These are phyloP conservation scores for Antennarius striatus DNA, from an alignment of 2,113 vertebrate species.

Conservation along the genomic window DNA sequence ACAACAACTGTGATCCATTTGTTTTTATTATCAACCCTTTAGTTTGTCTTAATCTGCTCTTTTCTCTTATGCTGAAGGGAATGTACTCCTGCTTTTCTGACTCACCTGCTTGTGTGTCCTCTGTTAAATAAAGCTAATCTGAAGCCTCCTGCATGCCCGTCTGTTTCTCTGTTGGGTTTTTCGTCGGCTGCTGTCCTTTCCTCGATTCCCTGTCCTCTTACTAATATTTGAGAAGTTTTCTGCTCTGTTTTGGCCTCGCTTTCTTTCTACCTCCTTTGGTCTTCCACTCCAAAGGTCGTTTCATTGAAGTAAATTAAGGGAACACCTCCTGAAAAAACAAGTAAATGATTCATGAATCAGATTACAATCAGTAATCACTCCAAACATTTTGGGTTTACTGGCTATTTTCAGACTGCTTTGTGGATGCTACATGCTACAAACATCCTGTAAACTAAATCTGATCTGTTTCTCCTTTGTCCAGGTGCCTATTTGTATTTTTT, in stretches of 20 bases:
- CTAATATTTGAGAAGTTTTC: background rate
- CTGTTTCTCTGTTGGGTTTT: slow-evolving; percentile 36
- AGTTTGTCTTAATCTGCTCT: slow-evolving; percentile 4
- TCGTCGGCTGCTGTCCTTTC: slow-evolving; percentile 15
- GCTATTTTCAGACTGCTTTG: too few relatives aligned
- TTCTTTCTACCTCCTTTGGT: slow-evolving; percentile 19
- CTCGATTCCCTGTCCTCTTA: slow-evolving; percentile 35
- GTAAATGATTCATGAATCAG: too few relatives aligned
- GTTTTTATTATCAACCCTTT: slow-evolving; percentile 1
- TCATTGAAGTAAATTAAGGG: background rate
- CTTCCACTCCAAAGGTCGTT: background rate
- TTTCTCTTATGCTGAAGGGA: slow-evolving; percentile 24
- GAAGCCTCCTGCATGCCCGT: slow-evolving; percentile 68
- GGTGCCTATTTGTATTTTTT: too few relatives aligned
- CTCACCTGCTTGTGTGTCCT: slow-evolving; percentile 47
- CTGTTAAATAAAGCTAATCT: slow-evolving; percentile 62
- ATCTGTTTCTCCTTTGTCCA: too few relatives aligned
- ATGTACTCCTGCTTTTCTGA: slow-evolving; percentile 35
- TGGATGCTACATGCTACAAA: too few relatives aligned
- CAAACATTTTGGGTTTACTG: too few relatives aligned
- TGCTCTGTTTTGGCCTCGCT: slow-evolving; percentile 5
- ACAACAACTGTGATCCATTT: background rate
- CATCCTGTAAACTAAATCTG: too few relatives aligned
- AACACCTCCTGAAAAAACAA: background rate
- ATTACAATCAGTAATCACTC: too few relatives aligned